These are phyloP conservation scores for Catharus ustulatus DNA, from an alignment of 2,797 vertebrate species.

Conservation along the genomic window DNA sequence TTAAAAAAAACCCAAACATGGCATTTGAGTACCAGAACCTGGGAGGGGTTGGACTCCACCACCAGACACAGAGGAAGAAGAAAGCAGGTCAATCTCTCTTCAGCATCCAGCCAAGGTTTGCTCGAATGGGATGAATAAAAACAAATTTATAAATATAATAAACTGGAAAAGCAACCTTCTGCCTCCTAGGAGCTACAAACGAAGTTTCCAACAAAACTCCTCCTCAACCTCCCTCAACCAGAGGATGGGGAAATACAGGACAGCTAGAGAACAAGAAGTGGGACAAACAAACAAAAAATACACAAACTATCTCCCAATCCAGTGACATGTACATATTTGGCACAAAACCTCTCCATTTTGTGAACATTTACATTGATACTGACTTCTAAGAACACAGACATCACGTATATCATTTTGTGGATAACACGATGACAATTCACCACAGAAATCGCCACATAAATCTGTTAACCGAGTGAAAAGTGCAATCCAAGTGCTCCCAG, in stretches of 20 bases:
- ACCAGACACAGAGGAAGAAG: not conserved
- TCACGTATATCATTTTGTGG: rapidly evolving
- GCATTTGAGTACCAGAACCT: not conserved
- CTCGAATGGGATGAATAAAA: not conserved
- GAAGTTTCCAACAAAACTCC: not conserved
- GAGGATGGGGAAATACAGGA: rapidly evolving
- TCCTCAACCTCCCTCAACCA: not conserved
- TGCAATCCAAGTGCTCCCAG: not conserved
- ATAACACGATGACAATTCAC: rapidly evolving
- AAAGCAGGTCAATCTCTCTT: not conserved
- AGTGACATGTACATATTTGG: not conserved
- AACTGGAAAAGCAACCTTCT: not conserved
- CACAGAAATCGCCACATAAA: not conserved
- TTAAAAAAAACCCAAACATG: not conserved
- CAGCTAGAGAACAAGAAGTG: not conserved
- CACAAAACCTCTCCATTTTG: not conserved
- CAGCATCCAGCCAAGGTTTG: not conserved
- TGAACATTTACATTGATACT: not conserved
- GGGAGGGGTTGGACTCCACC: not conserved
- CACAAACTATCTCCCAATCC: not conserved
- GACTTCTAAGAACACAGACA: not conserved
- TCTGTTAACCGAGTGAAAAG: not conserved
- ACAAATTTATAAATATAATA: not conserved
- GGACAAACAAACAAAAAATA: not conserved
- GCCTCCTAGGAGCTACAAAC: not conserved